Conservation (phyloP, 2,888 invertebrate genomes). For the Leptodirus hochenwartii region DNA sequence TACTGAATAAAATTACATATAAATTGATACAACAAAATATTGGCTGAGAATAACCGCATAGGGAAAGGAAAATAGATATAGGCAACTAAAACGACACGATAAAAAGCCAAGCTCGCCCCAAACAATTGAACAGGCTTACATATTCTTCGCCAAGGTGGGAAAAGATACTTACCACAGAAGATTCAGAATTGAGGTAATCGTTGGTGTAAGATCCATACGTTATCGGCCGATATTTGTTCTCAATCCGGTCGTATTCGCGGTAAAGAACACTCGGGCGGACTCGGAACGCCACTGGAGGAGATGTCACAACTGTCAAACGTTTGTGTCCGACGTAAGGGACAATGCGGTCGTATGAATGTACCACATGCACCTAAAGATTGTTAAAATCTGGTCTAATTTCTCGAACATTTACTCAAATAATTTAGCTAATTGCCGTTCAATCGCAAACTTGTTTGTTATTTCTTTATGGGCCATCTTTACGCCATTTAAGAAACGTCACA, state of each 20-base stretch:
- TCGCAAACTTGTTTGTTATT: background rate
- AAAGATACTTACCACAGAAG: conserved; percentile 43
- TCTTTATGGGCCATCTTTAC: too few relatives aligned
- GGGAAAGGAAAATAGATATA: too few relatives aligned
- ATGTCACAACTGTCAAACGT: conserved; percentile 41
- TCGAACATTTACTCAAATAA: conserved; percentile 3
- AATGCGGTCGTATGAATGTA: conserved; percentile 27
- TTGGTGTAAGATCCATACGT: conserved; percentile 46
- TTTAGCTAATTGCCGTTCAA: background rate
- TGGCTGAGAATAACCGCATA: too few relatives aligned
- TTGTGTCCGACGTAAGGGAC: conserved; percentile 31
- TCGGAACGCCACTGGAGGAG: conserved; percentile 37
- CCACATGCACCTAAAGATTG: conserved; percentile 25
- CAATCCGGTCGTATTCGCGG: conserved; percentile 49
- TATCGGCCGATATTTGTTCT: conserved; percentile 42
- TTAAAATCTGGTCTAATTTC: conserved; percentile 3
- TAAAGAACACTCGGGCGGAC: conserved; percentile 47
- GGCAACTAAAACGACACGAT: too few relatives aligned
- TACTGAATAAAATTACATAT: too few relatives aligned
- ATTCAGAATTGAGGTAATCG: conserved; percentile 60
- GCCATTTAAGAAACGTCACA: too few relatives aligned
- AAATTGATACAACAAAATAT: too few relatives aligned
- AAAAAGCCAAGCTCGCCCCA: too few relatives aligned
- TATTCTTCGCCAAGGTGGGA: too few relatives aligned
- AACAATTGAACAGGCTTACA: too few relatives aligned